These are phyloP conservation scores for Puntigrus tetrazona DNA, from an alignment of 2,113 vertebrate genomes.

Conservation along the genomic window DNA sequence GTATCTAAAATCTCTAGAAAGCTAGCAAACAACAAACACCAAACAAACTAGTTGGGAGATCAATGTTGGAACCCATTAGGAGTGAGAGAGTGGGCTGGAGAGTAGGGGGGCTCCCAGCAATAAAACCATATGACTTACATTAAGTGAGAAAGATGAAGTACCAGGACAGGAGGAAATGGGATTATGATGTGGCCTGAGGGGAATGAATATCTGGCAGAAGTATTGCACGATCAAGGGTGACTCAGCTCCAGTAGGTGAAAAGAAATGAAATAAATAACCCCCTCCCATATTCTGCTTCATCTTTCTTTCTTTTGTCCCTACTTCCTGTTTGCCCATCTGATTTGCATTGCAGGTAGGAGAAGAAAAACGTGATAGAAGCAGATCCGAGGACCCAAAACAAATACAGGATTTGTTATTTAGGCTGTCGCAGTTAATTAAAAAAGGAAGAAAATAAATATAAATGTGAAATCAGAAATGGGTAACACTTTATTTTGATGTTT, in stretches of 20 bases:
- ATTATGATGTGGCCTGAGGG: constrained; percentile 72
- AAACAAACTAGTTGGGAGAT: constrained; percentile 49
- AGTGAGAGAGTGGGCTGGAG: constrained; percentile 43
- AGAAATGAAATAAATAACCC: constrained; percentile 41
- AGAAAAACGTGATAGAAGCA: neutral
- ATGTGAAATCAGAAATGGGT: no score
- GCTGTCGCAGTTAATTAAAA: neutral
- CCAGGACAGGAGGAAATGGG: constrained; percentile 71
- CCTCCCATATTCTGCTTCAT: constrained; percentile 37
- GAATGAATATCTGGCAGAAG: constrained; percentile 69
- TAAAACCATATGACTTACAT: constrained; percentile 69
- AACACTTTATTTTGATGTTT: neutral
- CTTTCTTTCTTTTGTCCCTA: neutral
- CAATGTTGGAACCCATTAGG: constrained; percentile 49
- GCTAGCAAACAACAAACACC: constrained; percentile 60
- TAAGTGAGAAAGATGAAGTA: constrained; percentile 68
- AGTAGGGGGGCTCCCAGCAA: constrained; percentile 58
- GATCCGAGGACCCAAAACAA: neutral
- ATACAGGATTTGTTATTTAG: neutral
- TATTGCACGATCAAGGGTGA: constrained; percentile 67
- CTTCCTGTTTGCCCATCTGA: constrained; percentile 1
- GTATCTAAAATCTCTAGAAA: neutral
- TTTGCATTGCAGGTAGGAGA: neutral
- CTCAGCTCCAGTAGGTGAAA: constrained; percentile 58
- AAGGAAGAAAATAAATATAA: no score